Conservation (phyloP, 2,113 vertebrate genomes). For the Willisornis vidua region DNA sequence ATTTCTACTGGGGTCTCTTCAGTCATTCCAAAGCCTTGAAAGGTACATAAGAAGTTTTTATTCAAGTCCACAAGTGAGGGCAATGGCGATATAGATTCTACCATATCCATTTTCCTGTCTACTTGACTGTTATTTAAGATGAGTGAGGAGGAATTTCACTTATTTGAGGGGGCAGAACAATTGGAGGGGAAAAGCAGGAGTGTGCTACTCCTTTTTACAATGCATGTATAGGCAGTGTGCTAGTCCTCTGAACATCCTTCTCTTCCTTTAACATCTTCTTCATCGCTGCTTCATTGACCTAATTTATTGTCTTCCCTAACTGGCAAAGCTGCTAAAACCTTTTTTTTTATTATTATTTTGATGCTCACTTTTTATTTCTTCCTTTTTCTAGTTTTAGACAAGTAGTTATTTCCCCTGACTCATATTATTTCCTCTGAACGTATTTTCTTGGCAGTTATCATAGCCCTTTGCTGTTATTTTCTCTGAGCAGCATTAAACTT, state of each 20-base stretch:
- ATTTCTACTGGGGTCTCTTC: background rate
- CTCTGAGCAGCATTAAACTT: background rate
- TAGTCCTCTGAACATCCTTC: background rate
- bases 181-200: background rate
- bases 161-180: background rate
- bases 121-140: background rate
- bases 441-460: background rate
- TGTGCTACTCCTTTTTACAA: background rate
- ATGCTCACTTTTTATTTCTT: background rate
- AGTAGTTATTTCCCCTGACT: background rate
- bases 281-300: background rate
- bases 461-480: background rate
- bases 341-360: background rate
- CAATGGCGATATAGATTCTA: background rate
- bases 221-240: fast-evolving
- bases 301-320: background rate
- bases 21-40: background rate
- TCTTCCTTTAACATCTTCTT: background rate
- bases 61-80: background rate
- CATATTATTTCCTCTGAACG: background rate
- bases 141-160: background rate
- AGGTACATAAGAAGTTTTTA: background rate
- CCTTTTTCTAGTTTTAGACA: background rate
- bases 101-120: background rate
- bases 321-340: background rate